These are phyloP conservation scores for Hydrozoanthus gracilis DNA, from an alignment of 92 coral and sea anemone species.

Conservation along the genomic window DNA sequence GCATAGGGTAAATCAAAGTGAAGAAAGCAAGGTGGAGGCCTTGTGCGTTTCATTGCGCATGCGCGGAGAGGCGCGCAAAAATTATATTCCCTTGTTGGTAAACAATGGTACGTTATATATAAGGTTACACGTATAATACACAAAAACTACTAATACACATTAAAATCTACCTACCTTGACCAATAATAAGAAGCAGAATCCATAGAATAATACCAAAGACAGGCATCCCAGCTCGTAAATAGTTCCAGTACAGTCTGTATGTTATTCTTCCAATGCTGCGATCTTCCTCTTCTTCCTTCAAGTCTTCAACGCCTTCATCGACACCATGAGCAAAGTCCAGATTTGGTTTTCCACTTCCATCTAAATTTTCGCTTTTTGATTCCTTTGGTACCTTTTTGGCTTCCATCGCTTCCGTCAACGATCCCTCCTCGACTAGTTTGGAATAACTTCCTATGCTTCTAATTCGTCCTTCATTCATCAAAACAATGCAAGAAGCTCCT, in stretches of 20 bases:
- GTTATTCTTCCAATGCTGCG: constrained; percentile 4
- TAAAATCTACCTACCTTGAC: constrained; percentile 12
- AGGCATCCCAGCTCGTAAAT: constrained; percentile 14
- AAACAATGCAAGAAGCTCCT: constrained; percentile 10
- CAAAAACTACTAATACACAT: not conserved
- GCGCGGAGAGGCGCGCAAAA: no score
- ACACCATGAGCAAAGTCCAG: not conserved
- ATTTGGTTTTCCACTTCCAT: not conserved
- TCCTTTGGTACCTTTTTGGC: not conserved
- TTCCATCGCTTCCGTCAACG: not conserved
- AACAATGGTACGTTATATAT: no score
- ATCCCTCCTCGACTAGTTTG: not conserved
- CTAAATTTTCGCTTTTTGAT: not conserved
- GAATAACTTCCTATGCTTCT: not conserved
- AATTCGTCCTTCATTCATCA: constrained; percentile 1
- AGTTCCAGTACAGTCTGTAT: constrained; percentile 6
- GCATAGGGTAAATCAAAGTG: no score
- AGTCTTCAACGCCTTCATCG: not conserved
- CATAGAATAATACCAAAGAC: not conserved
- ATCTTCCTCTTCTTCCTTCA: constrained; percentile 27
- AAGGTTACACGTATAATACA: no score
- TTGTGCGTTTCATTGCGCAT: no score
- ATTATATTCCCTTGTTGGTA: no score
- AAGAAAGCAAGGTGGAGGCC: not conserved
- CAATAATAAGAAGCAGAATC: not conserved